Conservation (phyloP, 2,888 invertebrate species). For the Cheilosia vulpina region DNA sequence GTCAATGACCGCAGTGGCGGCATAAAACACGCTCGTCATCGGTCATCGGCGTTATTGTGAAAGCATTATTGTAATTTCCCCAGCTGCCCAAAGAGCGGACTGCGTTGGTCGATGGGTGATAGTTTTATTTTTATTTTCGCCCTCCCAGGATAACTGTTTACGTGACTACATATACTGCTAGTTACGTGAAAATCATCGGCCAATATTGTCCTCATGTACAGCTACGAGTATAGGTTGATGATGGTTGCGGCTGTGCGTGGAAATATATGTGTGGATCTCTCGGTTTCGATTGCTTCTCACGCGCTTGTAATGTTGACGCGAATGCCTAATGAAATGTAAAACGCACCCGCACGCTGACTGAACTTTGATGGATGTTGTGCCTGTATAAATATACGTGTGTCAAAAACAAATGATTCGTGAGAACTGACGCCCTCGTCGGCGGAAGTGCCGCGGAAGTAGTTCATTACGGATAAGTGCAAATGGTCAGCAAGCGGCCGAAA, state of each 20-base stretch:
- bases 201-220: not conserved
- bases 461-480: slow-evolving; percentile 13
- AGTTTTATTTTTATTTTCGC: slow-evolving; percentile 20
- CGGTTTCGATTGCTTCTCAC: slow-evolving; percentile 19
- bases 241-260: not conserved
- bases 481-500: slow-evolving; percentile 11
- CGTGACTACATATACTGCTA: not conserved
- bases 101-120: not conserved
- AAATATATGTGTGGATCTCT: not conserved
- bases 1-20: slow-evolving; percentile 11
- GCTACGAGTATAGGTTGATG: not conserved
- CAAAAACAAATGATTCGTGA: slow-evolving; percentile 10
- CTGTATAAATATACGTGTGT: not conserved
- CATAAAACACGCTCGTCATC: slow-evolving; percentile 48
- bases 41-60: slow-evolving; percentile 44
- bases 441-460: slow-evolving; percentile 7
- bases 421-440: not conserved
- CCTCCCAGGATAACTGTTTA: not conserved
- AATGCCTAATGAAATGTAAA: slow-evolving; percentile 54
- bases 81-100: not conserved
- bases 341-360: slow-evolving; percentile 41
- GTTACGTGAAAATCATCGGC: slow-evolving; percentile 1
- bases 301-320: slow-evolving; percentile 20
- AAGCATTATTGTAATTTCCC: slow-evolving; percentile 36
- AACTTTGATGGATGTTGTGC: slow-evolving; percentile 43